Evolutionary conservation across 2,797 vertebrate species (phyloP).

Genomic region (Scyliorhinus canicula): DNA sequence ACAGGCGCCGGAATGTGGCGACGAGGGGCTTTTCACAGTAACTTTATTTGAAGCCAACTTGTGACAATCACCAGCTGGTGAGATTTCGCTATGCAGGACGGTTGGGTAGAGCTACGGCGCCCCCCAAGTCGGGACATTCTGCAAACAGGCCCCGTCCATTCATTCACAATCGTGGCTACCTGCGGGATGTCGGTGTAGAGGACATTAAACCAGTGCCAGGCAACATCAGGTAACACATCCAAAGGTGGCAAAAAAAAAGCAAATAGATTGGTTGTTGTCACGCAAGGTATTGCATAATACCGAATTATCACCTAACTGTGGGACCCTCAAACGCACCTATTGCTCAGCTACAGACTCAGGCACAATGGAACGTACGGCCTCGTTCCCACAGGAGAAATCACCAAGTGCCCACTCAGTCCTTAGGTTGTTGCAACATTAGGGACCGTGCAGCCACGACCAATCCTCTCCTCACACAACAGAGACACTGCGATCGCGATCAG

Average conservation of each 20-base stretch:
- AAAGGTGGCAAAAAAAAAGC: not conserved
- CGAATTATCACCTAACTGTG: not conserved
- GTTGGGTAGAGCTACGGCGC: no score
- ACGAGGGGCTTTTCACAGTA: no score
- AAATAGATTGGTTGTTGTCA: not conserved
- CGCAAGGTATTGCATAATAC: not conserved
- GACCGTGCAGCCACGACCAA: not conserved
- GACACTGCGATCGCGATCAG: not conserved
- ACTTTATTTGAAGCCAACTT: no score
- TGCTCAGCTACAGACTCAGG: not conserved
- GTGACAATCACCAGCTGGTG: no score
- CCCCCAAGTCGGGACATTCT: not conserved
- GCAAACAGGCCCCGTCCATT: not conserved
- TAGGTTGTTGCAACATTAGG: not conserved
- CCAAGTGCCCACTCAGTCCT: not conserved
- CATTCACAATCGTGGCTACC: not conserved
- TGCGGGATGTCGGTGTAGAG: not conserved
- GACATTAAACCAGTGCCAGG: not conserved
- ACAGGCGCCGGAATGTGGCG: no score
- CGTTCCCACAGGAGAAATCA: not conserved
- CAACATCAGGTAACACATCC: not conserved
- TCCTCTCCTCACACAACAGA: not conserved
- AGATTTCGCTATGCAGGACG: no score
- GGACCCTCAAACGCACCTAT: not conserved
- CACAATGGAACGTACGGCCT: no score